Percentiles rank a stretch among this genome's conserved stretches.
These are phyloP conservation scores for Andrena bicolor DNA, from an alignment of 2,888 invertebrate genomes.

Conservation along the genomic window DNA sequence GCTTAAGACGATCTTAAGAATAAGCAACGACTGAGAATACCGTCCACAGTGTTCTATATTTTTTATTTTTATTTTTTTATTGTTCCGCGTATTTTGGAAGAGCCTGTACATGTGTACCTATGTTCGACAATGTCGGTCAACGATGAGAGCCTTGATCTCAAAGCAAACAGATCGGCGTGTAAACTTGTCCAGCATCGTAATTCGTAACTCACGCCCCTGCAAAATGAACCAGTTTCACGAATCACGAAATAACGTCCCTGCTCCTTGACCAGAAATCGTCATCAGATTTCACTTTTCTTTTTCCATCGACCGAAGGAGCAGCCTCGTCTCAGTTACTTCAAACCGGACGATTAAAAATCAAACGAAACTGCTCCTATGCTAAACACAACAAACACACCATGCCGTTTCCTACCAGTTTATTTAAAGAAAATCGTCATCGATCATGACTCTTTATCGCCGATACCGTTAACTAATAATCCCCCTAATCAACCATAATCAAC, in stretches of 20 bases:
- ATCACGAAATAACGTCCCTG: constrained; percentile 11
- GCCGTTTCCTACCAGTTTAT: no score
- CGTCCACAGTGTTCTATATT: not conserved
- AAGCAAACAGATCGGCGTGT: not conserved
- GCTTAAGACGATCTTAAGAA: no score
- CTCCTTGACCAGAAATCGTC: constrained; percentile 18
- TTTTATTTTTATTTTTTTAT: not conserved
- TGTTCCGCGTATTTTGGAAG: not conserved
- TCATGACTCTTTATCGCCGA: not conserved
- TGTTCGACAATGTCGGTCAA: not conserved
- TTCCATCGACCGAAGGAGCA: not conserved
- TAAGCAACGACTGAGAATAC: no score
- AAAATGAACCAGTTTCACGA: constrained; percentile 26
- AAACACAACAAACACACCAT: no score
- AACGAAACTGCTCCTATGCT: no score
- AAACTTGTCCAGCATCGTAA: not conserved
- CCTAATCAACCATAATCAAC: no score
- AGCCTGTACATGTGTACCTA: not conserved
- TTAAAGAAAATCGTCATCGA: not conserved
- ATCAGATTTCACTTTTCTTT: constrained; percentile 52
- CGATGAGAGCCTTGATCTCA: not conserved
- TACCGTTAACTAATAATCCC: not conserved
- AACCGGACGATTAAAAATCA: no score
- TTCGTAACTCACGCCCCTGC: constrained; percentile 13
- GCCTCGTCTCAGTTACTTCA: not conserved